Evolutionary conservation across 35 echinoderm and acorn worm genomes (phyloP).

Genomic region (Ophioderma brevispina): DNA sequence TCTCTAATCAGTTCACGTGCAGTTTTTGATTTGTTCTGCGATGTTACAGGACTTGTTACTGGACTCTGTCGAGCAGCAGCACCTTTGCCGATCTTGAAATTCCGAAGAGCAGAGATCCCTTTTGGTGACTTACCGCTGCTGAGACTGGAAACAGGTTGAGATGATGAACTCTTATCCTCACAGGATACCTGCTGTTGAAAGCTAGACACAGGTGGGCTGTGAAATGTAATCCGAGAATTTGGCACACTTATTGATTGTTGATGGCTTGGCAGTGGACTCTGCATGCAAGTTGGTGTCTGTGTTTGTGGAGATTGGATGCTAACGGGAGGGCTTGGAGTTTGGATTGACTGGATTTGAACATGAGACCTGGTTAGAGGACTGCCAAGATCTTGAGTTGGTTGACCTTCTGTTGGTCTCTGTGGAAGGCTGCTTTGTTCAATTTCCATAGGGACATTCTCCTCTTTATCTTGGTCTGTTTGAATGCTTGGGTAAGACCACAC

Average conservation of each 20-base stretch:
- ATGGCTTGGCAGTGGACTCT: neutral
- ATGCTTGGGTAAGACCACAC: too few species aligned
- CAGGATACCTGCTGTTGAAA: neutral
- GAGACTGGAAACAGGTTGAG: neutral
- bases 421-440: too few species aligned
- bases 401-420: too few species aligned
- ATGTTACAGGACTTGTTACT: neutral
- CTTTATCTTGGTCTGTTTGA: too few species aligned
- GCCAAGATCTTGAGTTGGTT: neutral
- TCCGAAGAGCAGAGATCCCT: conserved; percentile 24
- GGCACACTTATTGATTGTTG: neutral
- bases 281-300: neutral
- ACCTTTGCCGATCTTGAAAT: neutral
- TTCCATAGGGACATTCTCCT: too few species aligned
- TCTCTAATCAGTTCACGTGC: neutral
- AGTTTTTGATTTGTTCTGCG: neutral
- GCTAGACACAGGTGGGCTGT: neutral
- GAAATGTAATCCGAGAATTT: neutral
- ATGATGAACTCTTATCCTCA: neutral
- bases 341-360: neutral
- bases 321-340: neutral
- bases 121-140: neutral
- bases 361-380: neutral
- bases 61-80: neutral
- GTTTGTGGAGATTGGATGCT: neutral